Evolutionary conservation across 2,888 invertebrate genomes (phyloP).

Genomic region (Abscondita cerata): DNA sequence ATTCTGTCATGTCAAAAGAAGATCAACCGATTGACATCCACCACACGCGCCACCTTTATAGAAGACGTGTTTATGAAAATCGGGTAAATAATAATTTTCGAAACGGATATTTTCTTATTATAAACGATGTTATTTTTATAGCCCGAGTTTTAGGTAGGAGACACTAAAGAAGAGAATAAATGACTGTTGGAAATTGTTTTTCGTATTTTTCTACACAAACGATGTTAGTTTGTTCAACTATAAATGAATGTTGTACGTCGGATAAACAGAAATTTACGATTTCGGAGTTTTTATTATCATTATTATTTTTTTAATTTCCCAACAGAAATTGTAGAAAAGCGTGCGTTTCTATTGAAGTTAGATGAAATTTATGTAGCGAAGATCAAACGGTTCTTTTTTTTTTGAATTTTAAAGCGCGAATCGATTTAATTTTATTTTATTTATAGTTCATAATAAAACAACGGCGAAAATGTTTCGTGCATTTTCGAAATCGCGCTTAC

Average conservation of each 20-base stretch:
- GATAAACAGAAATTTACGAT: constrained; percentile 20
- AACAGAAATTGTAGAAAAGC: too few species aligned
- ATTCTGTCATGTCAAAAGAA: constrained; percentile 16
- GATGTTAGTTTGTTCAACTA: constrained; percentile 24
- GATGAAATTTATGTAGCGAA: too few species aligned
- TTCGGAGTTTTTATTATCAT: too few species aligned
- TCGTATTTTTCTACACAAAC: constrained; percentile 28
- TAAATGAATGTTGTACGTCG: constrained; percentile 24
- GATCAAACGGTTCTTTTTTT: too few species aligned
- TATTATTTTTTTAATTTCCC: too few species aligned
- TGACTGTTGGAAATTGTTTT: constrained; percentile 21
- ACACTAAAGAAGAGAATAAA: constrained; percentile 12
- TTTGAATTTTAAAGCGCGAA: too few species aligned
- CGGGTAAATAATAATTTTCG: constrained; percentile 29
- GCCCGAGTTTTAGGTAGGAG: neutral
- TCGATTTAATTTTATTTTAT: too few species aligned
- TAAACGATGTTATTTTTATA: constrained; percentile 24
- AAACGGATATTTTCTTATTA: constrained; percentile 21
- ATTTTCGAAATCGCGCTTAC: constrained; percentile 19
- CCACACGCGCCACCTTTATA: constrained; percentile 21
- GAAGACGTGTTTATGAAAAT: constrained; percentile 14
- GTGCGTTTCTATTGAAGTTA: too few species aligned
- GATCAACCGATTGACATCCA: constrained; percentile 30
- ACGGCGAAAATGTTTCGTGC: too few species aligned
- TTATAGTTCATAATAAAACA: too few species aligned